Evolutionary conservation across 64 coral and sea anemone genomes (phyloP), one percentile per base, ranked within the genome.

Genomic region (Anthopleura sola): DNA sequence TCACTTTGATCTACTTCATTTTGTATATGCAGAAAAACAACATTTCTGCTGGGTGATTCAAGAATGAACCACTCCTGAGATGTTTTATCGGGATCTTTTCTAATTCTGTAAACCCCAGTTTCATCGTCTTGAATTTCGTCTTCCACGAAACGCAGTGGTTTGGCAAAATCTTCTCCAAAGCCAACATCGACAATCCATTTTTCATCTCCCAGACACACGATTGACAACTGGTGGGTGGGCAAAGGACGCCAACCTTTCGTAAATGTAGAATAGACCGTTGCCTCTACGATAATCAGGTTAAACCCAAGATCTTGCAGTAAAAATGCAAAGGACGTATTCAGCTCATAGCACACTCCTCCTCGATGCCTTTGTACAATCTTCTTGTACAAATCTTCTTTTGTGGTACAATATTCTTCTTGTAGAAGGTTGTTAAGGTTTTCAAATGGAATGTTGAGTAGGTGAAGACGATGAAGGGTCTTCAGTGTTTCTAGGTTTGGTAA

Each of bases 361-460:
- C 66, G 66, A 14, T 69, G 66, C 5, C 11, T 28, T 34, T 9
- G 29, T 11, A 69, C 26, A 69, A 69, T 69, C 66, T 32, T 69
- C 64, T 69, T 34, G 66, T 69, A 69, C 66, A 69, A 69, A 26
- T 34, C 66, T 34, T 69, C n/a, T 69, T 69, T 69, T 69, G 66
- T 69, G 29, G 8, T 34, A 15, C 3, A 2, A 36, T 69, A 69
- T 69, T 69, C 66, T 69, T 69, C 28, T 34, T 69, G n/a, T 26
- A 69, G 66, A 32, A 69, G 12, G 28, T 69, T 69, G 66, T 69
- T 69, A 8, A 69, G 66, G 66, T 69, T 69, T 26, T 69, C 66
- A 69, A 69, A 69, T 32, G 66, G 66, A 69, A 69, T 69, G 29
- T 29, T 33, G 26, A 69, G 66, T 26, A 69, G 10, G 66, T 69